Percentiles rank a stretch among this genome's conserved stretches.
Conservation (phyloP, 2,113 vertebrate species). For the Ictalurus punctatus region DNA sequence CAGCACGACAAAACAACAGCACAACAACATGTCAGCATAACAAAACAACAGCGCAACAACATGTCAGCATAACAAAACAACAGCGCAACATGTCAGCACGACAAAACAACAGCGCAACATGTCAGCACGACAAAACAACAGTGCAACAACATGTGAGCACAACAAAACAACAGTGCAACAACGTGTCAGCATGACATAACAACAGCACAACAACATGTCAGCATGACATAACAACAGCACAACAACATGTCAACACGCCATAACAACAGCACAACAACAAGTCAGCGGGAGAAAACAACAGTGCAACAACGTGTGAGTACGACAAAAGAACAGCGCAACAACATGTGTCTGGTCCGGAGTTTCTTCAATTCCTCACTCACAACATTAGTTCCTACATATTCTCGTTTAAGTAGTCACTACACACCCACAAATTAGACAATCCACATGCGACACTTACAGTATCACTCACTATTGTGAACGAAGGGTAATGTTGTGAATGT, state of each 20-base stretch:
- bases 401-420: background rate
- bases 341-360: no score
- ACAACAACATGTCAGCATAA: background rate
- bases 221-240: background rate
- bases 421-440: background rate
- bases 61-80: no score
- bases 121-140: background rate
- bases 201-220: background rate
- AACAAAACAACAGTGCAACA: background rate
- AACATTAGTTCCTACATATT: background rate
- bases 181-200: background rate
- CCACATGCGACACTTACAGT: background rate
- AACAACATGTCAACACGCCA: background rate
- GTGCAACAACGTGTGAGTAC: no score
- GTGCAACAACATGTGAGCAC: background rate
- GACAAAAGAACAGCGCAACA: background rate
- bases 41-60: background rate
- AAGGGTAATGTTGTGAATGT: background rate
- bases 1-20: background rate
- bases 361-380: background rate
- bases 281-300: background rate
- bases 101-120: background rate
- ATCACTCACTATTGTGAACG: no score
- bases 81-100: background rate
- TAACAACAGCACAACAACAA: background rate